phyloP scores from a whole-genome alignment of 1,140 invertebrate species.

The Probaryconus sp. region DNA sequence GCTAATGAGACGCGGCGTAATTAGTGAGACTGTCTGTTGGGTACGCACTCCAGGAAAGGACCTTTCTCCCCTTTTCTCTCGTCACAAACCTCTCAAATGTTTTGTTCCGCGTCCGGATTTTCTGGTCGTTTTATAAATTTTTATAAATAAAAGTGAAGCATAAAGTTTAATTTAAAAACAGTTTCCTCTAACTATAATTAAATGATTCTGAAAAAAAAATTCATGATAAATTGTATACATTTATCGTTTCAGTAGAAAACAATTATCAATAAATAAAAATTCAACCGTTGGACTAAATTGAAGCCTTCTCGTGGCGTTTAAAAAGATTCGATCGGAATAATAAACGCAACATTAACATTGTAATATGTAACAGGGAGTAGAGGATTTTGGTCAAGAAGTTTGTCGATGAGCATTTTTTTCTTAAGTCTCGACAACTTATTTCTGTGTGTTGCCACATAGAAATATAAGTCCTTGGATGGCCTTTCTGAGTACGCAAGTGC shows the following conservation, averaged over 20 bases:
- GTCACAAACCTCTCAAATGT: constrained; percentile 55
- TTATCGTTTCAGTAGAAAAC: too few relatives aligned
- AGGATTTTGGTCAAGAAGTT: background rate
- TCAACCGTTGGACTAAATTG: too few relatives aligned
- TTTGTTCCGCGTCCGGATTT: constrained; percentile 51
- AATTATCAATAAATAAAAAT: too few relatives aligned
- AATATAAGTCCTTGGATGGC: constrained; percentile 55
- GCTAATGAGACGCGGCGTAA: constrained; percentile 78
- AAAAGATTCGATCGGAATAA: too few relatives aligned
- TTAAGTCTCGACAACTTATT: constrained; percentile 28
- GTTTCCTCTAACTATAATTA: too few relatives aligned
- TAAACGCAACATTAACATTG: too few relatives aligned
- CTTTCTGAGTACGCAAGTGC: constrained; percentile 56
- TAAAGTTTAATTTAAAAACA: too few relatives aligned
- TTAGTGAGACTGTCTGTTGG: constrained; percentile 77
- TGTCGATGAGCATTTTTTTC: background rate
- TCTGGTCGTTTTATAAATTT: constrained; percentile 42
- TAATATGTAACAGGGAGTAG: too few relatives aligned
- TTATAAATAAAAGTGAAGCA: constrained; percentile 1
- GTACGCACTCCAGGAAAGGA: constrained; percentile 63
- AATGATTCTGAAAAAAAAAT: too few relatives aligned
- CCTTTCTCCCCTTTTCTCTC: constrained; percentile 55
- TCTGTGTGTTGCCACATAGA: constrained; percentile 26
- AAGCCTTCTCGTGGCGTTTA: too few relatives aligned
- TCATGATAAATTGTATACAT: too few relatives aligned